Evolutionary conservation across 2,797 vertebrate species (phyloP).

Genomic region (Tenualosa ilisha): DNA sequence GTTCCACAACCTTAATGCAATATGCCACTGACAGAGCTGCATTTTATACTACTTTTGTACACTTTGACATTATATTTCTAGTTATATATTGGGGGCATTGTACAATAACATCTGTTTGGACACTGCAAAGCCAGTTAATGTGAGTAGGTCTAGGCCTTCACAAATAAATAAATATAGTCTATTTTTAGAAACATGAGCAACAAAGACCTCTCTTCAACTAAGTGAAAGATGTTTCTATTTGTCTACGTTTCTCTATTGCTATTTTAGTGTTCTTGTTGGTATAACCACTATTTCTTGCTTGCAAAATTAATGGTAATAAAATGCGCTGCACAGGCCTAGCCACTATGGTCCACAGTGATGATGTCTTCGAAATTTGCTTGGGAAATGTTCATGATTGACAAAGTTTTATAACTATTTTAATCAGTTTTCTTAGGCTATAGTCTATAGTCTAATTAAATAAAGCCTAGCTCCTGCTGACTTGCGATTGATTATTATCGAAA

Average conservation of each 20-base stretch:
- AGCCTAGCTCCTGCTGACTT: too few species aligned
- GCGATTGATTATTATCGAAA: too few species aligned
- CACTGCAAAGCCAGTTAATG: neutral
- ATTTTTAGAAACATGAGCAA: too few species aligned
- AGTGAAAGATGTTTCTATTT: neutral
- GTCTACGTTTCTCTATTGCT: too few species aligned
- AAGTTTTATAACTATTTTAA: neutral
- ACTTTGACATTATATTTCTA: neutral
- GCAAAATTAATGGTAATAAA: too few species aligned
- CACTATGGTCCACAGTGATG: too few species aligned
- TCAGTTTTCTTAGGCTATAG: too few species aligned
- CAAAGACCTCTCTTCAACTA: neutral
- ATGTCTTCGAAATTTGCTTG: neutral
- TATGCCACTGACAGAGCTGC: neutral
- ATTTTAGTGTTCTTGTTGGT: neutral
- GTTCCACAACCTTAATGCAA: neutral
- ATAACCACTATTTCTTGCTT: neutral
- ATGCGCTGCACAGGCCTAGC: too few species aligned
- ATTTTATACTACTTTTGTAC: constrained; percentile 1
- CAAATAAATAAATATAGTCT: neutral
- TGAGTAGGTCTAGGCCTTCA: neutral
- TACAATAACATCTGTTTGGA: neutral
- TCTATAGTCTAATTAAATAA: too few species aligned
- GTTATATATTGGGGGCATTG: neutral
- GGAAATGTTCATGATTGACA: neutral